phyloP scores from a whole-genome alignment of 37 sponge, comb jelly and placozoan species.

The Spongia lamella region DNA sequence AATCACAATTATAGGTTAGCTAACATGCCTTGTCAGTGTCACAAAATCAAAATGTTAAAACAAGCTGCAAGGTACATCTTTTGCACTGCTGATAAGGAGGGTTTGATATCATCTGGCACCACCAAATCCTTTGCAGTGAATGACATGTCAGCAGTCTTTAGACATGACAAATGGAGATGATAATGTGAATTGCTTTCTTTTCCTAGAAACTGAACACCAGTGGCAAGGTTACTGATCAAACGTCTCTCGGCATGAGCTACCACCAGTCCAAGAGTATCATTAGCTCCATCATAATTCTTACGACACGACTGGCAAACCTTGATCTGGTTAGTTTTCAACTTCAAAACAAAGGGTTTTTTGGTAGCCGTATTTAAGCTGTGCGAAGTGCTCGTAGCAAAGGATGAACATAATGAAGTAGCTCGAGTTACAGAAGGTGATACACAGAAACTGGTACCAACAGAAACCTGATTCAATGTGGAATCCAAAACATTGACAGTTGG shows the following conservation, averaged over 20 bases:
- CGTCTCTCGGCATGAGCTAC: constrained; percentile 31
- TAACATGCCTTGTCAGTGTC: no score
- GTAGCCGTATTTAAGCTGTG: no score
- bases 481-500: no score
- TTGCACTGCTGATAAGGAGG: no score
- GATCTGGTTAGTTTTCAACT: constrained; percentile 28
- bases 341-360: constrained; percentile 16
- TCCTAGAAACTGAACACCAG: constrained; percentile 36
- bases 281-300: constrained; percentile 7
- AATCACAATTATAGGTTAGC: no score
- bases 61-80: no score
- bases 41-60: no score
- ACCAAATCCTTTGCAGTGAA: constrained; percentile 7
- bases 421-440: no score
- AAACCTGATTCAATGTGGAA: no score
- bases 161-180: constrained; percentile 12
- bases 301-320: constrained; percentile 45
- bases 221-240: constrained; percentile 15
- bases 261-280: constrained; percentile 31
- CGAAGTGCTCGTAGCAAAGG: no score
- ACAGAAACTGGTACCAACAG: no score
- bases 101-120: constrained; percentile 17
- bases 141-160: not conserved
- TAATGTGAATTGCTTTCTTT: constrained; percentile 40
- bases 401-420: no score